Percentiles rank a stretch among this genome's conserved stretches.
phyloP scores from a whole-genome alignment of 2,113 vertebrate genomes.

The Toxotes jaculatrix region DNA sequence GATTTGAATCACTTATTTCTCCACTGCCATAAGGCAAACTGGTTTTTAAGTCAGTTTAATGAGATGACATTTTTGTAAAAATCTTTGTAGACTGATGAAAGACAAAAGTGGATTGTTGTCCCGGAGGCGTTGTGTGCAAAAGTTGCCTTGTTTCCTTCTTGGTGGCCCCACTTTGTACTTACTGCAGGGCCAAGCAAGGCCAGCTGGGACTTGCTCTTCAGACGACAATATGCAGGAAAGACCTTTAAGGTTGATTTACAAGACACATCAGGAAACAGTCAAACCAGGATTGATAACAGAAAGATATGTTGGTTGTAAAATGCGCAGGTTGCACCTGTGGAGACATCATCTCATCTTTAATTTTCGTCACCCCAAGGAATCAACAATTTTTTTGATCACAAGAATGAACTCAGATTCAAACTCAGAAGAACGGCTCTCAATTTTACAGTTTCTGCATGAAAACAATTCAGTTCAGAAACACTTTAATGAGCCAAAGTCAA shows the following conservation, averaged over 20 bases:
- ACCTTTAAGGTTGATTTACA: conserved; percentile 21
- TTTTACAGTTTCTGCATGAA: background rate
- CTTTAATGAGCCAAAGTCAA: background rate
- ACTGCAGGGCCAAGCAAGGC: conserved; percentile 30
- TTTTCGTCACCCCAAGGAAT: background rate
- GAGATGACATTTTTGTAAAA: background rate
- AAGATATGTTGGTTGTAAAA: conserved; percentile 12
- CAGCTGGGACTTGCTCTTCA: conserved; percentile 56
- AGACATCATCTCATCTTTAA: background rate
- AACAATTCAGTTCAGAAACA: background rate
- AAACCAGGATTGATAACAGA: background rate
- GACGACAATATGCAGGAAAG: conserved; percentile 16
- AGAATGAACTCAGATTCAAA: background rate
- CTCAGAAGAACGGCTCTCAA: no score
- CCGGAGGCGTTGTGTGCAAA: conserved; percentile 30
- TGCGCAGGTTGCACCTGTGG: conserved; percentile 1
- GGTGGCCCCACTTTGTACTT: conserved; percentile 32
- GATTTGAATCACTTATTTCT: background rate
- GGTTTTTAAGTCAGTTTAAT: conserved; percentile 22
- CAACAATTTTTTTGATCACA: background rate
- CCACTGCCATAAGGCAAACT: background rate
- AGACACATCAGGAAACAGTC: conserved; percentile 8
- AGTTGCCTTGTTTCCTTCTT: conserved; percentile 9
- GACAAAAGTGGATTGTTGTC: conserved; percentile 34
- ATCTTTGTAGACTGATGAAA: conserved; percentile 40